Evolutionary conservation across 2,888 invertebrate genomes (phyloP), one percentile per base, ranked within the genome.

Genomic region (Megalurothrips usitatus): DNA sequence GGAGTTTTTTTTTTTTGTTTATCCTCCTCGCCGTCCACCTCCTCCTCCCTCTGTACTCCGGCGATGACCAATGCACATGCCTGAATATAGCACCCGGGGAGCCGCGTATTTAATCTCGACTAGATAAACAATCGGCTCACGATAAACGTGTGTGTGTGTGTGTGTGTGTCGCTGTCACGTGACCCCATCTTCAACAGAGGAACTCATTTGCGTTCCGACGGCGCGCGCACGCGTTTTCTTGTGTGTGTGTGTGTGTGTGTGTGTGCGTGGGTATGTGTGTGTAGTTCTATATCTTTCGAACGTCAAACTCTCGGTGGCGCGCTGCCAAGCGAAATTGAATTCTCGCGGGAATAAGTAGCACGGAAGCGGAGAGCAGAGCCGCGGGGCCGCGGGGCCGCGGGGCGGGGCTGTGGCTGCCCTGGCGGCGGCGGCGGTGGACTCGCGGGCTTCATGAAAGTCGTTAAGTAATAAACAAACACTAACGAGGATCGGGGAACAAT

Each of bases 101-200:
- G 34, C 34, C 68, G 68, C n/a, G n/a, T n/a, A n/a, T 75, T 75
- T 75, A 75, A 75, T 75, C 68, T 75, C 68, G 26, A 11, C 12
- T 23, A 75, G 68, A 75, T 75, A 75, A 75, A 75, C 23, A 75
- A 75, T 75, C 68, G 8, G 12, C 6, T 23, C 68, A 26, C 68
- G 68, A n/a, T n/a, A 23, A n/a, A 23, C 9, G 68, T 75, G 12
- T 75, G 23, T 11, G 14, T n/a, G 63, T 63, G 63, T 9, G n/a
- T n/a, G n/a, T n/a, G n/a, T n/a, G n/a, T n/a, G n/a, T n/a, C n/a
- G n/a, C 34, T 4, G 34, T 43, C 34, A 6, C 34, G 34, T 43
- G 34, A 43, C 34, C 34, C 34, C 3, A 43, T 43, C 34, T 43
- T 6, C 34, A 6, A 2, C 34, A 43, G 34, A 43, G 34, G 34